phyloP scores from a whole-genome alignment of 92 coral and sea anemone genomes.

The Anthopleura xanthogrammica region DNA sequence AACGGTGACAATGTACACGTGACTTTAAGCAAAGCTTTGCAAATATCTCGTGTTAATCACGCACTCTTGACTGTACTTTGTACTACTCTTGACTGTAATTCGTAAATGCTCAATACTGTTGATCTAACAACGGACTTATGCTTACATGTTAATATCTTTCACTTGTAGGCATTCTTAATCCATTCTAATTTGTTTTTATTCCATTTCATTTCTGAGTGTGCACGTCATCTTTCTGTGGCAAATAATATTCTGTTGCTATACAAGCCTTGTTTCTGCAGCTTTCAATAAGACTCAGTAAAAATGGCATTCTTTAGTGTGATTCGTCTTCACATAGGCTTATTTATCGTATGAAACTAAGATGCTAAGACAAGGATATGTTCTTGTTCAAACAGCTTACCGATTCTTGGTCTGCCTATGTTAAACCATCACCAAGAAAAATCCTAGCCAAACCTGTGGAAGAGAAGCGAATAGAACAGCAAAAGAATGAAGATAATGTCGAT shows the following conservation, averaged over 20 bases:
- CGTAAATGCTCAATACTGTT: neutral
- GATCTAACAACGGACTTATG: neutral
- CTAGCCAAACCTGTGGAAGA: neutral
- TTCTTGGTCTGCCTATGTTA: constrained; percentile 58
- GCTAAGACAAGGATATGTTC: constrained; percentile 1
- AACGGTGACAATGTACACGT: no score
- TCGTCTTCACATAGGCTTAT: neutral
- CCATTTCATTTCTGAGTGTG: no score
- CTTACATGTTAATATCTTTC: no score
- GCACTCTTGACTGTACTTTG: neutral
- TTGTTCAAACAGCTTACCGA: constrained; percentile 53
- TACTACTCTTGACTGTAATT: neutral
- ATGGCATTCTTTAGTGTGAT: no score
- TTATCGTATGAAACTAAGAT: neutral
- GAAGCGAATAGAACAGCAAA: neutral
- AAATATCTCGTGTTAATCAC: neutral
- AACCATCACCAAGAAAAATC: constrained; percentile 16
- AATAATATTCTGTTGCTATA: no score
- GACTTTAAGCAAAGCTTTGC: no score
- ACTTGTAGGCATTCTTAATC: no score
- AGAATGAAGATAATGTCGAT: neutral
- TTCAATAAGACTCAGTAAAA: neutral
- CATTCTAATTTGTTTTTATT: no score
- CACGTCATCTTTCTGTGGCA: no score
- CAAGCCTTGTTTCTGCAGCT: neutral